Conservation (phyloP, 2,797 vertebrate genomes). For the Heteromormyrus szaboi region DNA sequence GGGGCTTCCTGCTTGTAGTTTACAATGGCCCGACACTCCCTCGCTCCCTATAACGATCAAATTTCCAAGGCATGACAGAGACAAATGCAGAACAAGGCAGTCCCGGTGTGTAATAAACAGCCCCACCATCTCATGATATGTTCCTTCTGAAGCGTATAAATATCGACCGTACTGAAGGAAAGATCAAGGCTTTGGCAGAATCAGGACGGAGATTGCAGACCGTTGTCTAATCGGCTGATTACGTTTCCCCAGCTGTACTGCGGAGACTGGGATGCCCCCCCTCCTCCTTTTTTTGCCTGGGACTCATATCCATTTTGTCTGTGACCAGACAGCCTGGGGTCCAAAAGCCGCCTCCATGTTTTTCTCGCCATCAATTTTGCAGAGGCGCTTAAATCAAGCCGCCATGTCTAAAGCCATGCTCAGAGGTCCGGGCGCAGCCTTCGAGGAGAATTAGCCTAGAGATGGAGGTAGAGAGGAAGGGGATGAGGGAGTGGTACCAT, state of each 20-base stretch:
- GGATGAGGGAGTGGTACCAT: slow-evolving; percentile 18
- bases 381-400: slow-evolving; percentile 28
- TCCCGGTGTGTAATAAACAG: background rate
- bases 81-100: background rate
- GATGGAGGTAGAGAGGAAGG: background rate
- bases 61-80: background rate
- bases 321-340: background rate
- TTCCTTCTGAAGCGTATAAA: background rate
- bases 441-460: background rate
- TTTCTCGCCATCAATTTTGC: background rate
- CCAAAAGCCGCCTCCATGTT: background rate
- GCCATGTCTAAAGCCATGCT: slow-evolving; percentile 32
- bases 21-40: background rate
- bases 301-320: slow-evolving; percentile 14
- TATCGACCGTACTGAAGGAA: background rate
- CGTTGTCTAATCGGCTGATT: slow-evolving; percentile 1
- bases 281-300: background rate
- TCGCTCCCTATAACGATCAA: slow-evolving; percentile 5
- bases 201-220: background rate
- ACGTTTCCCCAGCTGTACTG: slow-evolving; percentile 3
- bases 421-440: slow-evolving; percentile 25
- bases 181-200: slow-evolving; percentile 22
- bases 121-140: background rate
- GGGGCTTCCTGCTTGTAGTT: background rate
- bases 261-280: background rate